phyloP scores from a whole-genome alignment of 2,113 vertebrate genomes.

The Pedionomus torquatus region DNA sequence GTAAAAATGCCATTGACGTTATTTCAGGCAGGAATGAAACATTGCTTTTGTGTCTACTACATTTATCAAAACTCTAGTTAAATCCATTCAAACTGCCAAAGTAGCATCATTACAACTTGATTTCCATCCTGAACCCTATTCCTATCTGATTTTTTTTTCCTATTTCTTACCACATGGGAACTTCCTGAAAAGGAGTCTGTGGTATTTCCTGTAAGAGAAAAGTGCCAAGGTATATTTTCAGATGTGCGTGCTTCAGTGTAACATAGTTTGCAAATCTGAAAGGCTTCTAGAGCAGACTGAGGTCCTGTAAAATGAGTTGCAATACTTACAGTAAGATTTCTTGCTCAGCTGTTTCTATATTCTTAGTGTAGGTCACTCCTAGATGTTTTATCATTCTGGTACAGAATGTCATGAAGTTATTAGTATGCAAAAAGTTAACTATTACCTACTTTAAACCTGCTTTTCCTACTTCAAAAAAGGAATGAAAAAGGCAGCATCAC shows the following conservation, averaged over 20 bases:
- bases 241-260: neutral
- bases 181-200: neutral
- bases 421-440: neutral
- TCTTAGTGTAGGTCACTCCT: neutral
- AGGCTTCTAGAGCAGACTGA: neutral
- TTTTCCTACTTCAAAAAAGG: neutral
- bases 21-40: neutral
- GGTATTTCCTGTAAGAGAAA: neutral
- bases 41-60: neutral
- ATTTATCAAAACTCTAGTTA: neutral
- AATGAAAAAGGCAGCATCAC: neutral
- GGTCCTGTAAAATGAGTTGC: neutral
- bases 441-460: neutral
- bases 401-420: neutral
- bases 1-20: neutral
- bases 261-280: neutral
- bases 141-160: neutral
- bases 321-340: neutral
- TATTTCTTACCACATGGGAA: neutral
- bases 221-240: neutral
- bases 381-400: neutral
- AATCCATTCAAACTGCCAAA: neutral
- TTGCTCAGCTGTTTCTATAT: neutral
- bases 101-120: neutral
- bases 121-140: neutral